Conservation (phyloP, 2,888 invertebrate species). For the Seladonia tumulorum region DNA sequence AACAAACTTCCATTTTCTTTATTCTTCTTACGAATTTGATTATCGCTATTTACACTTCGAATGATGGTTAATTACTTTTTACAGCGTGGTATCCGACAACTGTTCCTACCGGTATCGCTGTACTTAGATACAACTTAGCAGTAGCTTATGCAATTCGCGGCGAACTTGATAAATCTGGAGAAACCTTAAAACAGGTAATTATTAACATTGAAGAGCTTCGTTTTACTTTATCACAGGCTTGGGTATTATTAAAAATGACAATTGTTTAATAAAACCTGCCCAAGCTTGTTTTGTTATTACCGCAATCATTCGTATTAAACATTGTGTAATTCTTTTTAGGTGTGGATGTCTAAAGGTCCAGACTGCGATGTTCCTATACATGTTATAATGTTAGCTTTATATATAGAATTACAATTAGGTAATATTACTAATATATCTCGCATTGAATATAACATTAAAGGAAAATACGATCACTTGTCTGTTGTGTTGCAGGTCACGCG, state of each 20-base stretch:
- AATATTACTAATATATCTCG: constrained; percentile 54
- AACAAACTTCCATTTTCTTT: constrained; percentile 16
- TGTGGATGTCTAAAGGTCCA: constrained; percentile 86
- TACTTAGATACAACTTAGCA: constrained; percentile 92
- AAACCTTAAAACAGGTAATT: constrained; percentile 84
- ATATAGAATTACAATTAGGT: constrained; percentile 88
- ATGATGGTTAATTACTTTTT: constrained; percentile 53
- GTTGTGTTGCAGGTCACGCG: constrained; percentile 85
- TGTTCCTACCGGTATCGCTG: constrained; percentile 88
- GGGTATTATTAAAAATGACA: neutral
- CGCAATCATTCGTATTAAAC: neutral
- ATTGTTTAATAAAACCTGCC: neutral
- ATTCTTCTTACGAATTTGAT: neutral
- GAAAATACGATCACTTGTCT: constrained; percentile 33
- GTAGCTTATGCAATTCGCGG: constrained; percentile 91
- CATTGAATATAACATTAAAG: neutral
- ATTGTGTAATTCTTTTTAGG: constrained; percentile 75
- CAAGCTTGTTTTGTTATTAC: neutral
- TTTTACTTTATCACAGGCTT: neutral
- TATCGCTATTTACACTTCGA: neutral
- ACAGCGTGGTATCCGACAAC: constrained; percentile 88
- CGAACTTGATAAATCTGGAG: constrained; percentile 89
- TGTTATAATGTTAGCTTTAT: constrained; percentile 88
- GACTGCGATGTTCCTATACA: constrained; percentile 87
- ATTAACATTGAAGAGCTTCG: neutral